These are phyloP conservation scores for Anniella stebbinsi DNA, from an alignment of 2,797 vertebrate genomes.

Conservation along the genomic window DNA sequence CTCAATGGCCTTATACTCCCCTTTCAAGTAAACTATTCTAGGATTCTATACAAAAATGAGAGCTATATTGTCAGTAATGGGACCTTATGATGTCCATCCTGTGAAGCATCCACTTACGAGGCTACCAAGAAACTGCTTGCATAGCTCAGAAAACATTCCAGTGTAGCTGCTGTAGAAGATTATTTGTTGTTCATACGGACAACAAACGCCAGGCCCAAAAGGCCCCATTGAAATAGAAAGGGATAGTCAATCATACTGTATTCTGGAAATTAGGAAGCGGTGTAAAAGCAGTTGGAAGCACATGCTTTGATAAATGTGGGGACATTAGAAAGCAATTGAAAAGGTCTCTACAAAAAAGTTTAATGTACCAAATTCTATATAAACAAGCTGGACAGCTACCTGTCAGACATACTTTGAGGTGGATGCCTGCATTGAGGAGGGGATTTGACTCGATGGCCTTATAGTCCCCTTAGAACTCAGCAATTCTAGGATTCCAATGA, in stretches of 20 bases:
- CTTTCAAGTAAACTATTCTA: too few species aligned
- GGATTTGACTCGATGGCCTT: too few species aligned
- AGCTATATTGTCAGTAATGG: too few species aligned
- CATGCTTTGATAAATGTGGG: constrained; percentile 5
- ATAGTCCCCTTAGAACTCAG: too few species aligned
- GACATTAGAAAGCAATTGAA: constrained; percentile 27
- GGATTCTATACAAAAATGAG: too few species aligned
- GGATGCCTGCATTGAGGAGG: too few species aligned
- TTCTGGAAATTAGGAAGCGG: constrained; percentile 20
- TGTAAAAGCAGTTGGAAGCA: neutral
- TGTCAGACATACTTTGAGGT: too few species aligned
- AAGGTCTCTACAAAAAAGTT: constrained; percentile 19
- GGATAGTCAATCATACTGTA: constrained; percentile 17
- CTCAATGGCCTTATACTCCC: too few species aligned
- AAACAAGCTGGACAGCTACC: neutral
- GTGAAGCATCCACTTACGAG: neutral
- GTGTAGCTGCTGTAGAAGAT: neutral
- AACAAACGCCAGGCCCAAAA: constrained; percentile 22
- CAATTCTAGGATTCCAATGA: neutral
- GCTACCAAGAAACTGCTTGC: neutral
- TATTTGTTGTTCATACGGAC: neutral
- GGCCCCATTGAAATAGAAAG: constrained; percentile 1
- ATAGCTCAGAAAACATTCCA: neutral
- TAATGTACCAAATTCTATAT: constrained; percentile 22
- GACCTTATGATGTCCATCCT: too few species aligned